Conservation (phyloP, 2,797 vertebrate species). For the Brachymystax lenok region DNA sequence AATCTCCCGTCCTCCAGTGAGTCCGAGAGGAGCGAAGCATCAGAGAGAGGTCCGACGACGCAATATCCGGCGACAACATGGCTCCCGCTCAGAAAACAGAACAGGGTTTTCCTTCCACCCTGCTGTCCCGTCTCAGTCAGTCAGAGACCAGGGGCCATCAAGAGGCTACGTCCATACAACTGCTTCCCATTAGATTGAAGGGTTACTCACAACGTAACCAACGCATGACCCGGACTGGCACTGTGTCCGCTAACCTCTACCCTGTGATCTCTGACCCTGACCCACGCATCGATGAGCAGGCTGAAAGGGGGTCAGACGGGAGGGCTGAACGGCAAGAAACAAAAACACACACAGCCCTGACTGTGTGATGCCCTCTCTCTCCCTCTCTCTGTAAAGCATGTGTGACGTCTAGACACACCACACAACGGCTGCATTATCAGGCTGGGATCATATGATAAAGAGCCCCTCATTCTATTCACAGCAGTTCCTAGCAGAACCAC, state of each 20-base stretch:
- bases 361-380: slow-evolving; percentile 5
- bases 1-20: background rate
- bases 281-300: slow-evolving; percentile 5
- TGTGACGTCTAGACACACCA: slow-evolving; percentile 22
- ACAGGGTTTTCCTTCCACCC: background rate
- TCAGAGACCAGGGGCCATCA: background rate
- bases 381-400: background rate
- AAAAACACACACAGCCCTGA: background rate
- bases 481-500: slow-evolving; percentile 1
- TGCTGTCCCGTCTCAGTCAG: slow-evolving; percentile 22
- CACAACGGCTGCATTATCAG: slow-evolving; percentile 51
- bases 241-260: slow-evolving; percentile 11
- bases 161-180: slow-evolving; percentile 9
- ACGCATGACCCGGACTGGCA: background rate
- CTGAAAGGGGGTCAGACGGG: background rate
- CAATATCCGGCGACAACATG: background rate
- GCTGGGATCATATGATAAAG: slow-evolving; percentile 41
- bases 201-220: slow-evolving; percentile 11
- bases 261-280: background rate
- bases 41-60: background rate
- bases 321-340: slow-evolving; percentile 2
- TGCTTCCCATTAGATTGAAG: slow-evolving; percentile 12
- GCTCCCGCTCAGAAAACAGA: background rate
- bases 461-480: slow-evolving; percentile 28
- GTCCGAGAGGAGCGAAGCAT: background rate